These are phyloP conservation scores for Petaurus breviceps DNA, from an alignment of 2,113 vertebrate species.

Conservation along the genomic window DNA sequence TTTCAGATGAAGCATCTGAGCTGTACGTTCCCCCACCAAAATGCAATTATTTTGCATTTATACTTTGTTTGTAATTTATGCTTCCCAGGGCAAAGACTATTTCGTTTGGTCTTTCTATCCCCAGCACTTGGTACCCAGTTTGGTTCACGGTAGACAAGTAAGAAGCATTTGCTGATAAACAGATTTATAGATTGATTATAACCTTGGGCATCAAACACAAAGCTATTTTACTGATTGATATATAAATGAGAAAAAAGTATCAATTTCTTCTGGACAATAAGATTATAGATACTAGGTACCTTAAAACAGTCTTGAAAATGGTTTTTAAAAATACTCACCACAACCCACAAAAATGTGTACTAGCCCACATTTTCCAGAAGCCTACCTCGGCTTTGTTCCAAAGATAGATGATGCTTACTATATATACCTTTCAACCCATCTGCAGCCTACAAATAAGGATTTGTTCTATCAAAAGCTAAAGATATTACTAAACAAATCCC, in stretches of 20 bases:
- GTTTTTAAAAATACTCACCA: constrained; percentile 33
- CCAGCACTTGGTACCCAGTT: neutral
- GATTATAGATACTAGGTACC: neutral
- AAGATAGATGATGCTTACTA: neutral
- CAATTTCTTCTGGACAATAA: constrained; percentile 22
- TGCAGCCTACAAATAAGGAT: neutral
- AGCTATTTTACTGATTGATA: neutral
- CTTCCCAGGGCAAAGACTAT: neutral
- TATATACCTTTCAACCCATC: neutral
- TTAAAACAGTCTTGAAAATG: constrained; percentile 17
- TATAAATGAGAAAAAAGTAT: neutral
- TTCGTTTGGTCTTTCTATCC: neutral
- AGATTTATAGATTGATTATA: neutral
- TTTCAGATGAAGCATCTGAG: constrained; percentile 2
- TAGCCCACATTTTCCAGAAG: constrained; percentile 42
- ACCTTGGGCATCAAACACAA: neutral
- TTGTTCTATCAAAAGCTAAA: neutral
- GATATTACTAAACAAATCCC: neutral
- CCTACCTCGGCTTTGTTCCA: neutral
- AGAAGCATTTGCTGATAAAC: neutral
- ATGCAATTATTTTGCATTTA: neutral
- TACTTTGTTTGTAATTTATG: neutral
- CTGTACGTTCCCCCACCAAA: neutral
- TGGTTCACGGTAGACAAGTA: neutral
- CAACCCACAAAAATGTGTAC: constrained; percentile 3